Evolutionary conservation across 2,797 vertebrate genomes (phyloP).

Genomic region (Muscicapa comitata): DNA sequence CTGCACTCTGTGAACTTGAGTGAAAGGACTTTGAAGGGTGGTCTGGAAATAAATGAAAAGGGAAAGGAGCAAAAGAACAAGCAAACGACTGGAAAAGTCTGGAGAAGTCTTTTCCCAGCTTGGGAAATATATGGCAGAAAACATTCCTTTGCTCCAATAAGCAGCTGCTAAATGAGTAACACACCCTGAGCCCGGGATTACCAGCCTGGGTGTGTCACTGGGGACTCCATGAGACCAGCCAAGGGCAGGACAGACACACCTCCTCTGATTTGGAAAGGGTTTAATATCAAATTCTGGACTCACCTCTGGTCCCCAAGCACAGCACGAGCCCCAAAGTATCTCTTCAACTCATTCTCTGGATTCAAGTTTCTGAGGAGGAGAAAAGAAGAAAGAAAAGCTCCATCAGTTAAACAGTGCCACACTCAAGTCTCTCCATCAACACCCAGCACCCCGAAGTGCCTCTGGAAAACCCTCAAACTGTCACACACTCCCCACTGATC

Average conservation of each 20-base stretch:
- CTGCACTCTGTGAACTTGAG: neutral
- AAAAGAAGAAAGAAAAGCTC: neutral
- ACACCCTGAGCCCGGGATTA: neutral
- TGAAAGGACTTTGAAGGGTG: neutral
- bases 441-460: neutral
- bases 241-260: neutral
- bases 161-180: neutral
- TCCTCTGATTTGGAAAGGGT: accelerated
- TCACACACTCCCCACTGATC: neutral
- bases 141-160: neutral
- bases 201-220: neutral
- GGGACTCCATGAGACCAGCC: neutral
- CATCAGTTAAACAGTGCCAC: neutral
- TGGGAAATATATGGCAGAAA: neutral
- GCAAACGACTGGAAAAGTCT: neutral
- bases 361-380: slow-evolving; percentile 86
- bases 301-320: slow-evolving; percentile 95
- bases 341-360: slow-evolving; percentile 94
- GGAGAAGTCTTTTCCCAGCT: neutral
- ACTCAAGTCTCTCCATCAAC: neutral
- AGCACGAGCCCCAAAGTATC: slow-evolving; percentile 93
- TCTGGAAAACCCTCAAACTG: neutral
- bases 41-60: neutral
- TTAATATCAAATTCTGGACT: neutral
- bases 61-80: neutral